Conservation (phyloP, 2,888 invertebrate species). For the Erpobdella octoculata region DNA sequence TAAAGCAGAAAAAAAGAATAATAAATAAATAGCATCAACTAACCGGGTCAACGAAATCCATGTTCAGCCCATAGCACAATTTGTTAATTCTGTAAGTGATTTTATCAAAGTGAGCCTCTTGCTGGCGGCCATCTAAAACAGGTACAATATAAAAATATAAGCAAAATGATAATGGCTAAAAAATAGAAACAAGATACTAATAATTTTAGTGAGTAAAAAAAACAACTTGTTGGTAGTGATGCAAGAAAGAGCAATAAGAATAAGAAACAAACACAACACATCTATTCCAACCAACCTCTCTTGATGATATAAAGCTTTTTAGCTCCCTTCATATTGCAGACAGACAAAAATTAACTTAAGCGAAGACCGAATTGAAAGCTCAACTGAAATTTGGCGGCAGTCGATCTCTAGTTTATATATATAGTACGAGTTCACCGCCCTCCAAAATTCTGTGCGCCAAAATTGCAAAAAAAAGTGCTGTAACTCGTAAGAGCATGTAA, state of each 20-base stretch:
- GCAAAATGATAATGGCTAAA: not conserved
- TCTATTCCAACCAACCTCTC: conserved; percentile 5
- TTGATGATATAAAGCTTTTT: conserved; percentile 5
- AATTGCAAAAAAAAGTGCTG: too few relatives aligned
- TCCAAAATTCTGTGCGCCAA: too few relatives aligned
- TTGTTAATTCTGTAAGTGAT: conserved; percentile 91
- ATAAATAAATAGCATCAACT: conserved; percentile 20
- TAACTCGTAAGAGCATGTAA: too few relatives aligned
- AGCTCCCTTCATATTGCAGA: not conserved
- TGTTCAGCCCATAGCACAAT: conserved; percentile 86
- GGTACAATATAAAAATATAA: not conserved
- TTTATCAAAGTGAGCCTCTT: conserved; percentile 91
- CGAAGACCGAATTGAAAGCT: too few relatives aligned
- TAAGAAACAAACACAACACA: not conserved
- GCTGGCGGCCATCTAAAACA: conserved; percentile 65
- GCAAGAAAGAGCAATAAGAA: not conserved
- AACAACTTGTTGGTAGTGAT: not conserved
- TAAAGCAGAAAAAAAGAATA: not conserved
- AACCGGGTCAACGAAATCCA: conserved; percentile 93
- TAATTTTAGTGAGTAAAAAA: too few relatives aligned
- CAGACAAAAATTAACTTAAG: too few relatives aligned
- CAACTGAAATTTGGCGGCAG: too few relatives aligned
- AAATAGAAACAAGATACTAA: not conserved
- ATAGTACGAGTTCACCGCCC: too few relatives aligned
- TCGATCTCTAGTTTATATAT: too few relatives aligned